Evolutionary conservation across 2,888 invertebrate genomes (phyloP), one percentile per base, ranked within the genome.

Genomic region (Cepaea hortensis): DNA sequence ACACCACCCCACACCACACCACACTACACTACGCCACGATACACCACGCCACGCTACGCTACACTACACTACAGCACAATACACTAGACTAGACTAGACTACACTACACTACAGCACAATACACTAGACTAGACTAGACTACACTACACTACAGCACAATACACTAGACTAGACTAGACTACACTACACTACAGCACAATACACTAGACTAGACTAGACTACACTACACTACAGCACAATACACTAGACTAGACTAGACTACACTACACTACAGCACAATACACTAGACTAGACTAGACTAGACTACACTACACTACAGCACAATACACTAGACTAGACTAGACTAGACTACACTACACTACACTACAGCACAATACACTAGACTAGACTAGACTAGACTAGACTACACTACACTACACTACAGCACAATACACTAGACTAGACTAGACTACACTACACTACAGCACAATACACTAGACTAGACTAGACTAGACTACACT

Each of bases 391-490:
- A 48, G 50, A 72, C 4, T 18, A 82, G 72, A 73, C 83, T 11
- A n/a, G 13, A 73, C 73, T 23, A 11, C 83, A 70, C 50, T 65
- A 35, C 55, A 48, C 76, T 48, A 23, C 35, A 75, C 6, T 13
- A 7, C 48, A 48, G 6, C 0, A 35, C 20, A 13, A 3, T 23
- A 23, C 18, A 73, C 4, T 23, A 73, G 7, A 72, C 83, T 70
- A 65, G 73, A 87, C 86, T 76, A 48, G 0, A 18, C 18, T 84
- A 84, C 61, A 87, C 83, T 68, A 77, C 73, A 77, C 84, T 68
- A 46, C 73, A 87, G 83, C 5, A 23, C 18, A 75, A 5, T 6
- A 7, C 46, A 75, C 5, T 6, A 48, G 0, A 18, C 76, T 48
- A 15, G 1, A 75, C 0, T 18, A 7, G 4, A 48, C 84, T 73